Conservation (phyloP, 92 coral and sea anemone species). For the Porites rus region DNA sequence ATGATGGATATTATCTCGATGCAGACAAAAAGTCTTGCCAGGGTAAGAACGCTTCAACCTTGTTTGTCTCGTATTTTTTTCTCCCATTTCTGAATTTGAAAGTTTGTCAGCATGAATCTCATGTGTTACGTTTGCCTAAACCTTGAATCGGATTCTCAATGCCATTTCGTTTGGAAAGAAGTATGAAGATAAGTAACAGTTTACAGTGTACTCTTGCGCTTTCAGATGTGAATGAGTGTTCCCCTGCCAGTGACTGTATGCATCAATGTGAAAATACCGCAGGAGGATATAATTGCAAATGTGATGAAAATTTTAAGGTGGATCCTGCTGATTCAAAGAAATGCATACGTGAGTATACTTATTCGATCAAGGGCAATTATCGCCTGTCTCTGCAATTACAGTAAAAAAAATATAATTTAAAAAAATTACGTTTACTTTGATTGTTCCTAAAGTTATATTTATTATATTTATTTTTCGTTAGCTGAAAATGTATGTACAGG, state of each 20-base stretch:
- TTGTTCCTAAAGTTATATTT: too few species aligned
- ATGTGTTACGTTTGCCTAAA: too few species aligned
- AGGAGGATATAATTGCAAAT: slow-evolving; percentile 61
- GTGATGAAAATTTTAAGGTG: slow-evolving; percentile 60
- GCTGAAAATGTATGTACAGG: slow-evolving; percentile 39
- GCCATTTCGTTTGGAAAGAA: neutral
- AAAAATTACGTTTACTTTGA: too few species aligned
- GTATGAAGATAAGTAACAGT: neutral
- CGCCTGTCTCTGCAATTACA: neutral
- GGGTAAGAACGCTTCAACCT: slow-evolving; percentile 25
- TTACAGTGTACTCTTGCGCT: neutral
- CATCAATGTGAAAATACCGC: slow-evolving; percentile 61
- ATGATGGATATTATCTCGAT: slow-evolving; percentile 50
- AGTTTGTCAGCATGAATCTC: too few species aligned
- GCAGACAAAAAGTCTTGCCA: slow-evolving; percentile 48
- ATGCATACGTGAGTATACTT: slow-evolving; percentile 64
- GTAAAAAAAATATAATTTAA: too few species aligned
- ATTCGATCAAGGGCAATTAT: neutral
- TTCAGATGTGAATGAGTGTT: slow-evolving; percentile 69
- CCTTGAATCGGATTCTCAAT: neutral
- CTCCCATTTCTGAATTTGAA: too few species aligned
- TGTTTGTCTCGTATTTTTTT: too few species aligned
- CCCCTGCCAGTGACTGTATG: slow-evolving; percentile 52
- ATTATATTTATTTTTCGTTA: neutral
- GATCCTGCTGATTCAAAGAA: slow-evolving; percentile 52